phyloP scores from a whole-genome alignment of 2,113 vertebrate genomes.

The Rattus rattus region DNA sequence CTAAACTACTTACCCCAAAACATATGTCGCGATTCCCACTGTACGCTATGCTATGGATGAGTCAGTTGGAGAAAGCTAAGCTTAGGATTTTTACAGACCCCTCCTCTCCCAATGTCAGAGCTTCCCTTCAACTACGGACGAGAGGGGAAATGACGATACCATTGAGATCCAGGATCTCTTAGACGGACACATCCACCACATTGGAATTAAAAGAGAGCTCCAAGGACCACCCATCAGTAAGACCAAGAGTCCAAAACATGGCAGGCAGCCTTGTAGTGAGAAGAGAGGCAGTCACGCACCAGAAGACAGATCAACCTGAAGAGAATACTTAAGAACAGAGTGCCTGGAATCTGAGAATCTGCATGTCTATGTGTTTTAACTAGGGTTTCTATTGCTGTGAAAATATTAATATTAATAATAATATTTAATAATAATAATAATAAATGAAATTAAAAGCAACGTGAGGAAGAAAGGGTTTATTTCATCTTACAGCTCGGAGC shows the following conservation, averaged over 20 bases:
- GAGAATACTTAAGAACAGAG: not conserved
- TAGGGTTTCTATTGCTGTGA: not conserved
- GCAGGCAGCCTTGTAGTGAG: not conserved
- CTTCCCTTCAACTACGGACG: not conserved
- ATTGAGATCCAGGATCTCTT: not conserved
- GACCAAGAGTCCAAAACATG: not conserved
- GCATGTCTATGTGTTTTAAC: not conserved
- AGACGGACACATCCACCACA: not conserved
- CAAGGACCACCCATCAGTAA: not conserved
- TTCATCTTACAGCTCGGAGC: not conserved
- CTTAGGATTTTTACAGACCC: not conserved
- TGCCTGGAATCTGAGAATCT: not conserved
- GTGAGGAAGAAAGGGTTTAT: not conserved
- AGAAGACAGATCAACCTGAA: not conserved
- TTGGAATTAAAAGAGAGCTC: not conserved
- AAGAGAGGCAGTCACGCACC: not conserved
- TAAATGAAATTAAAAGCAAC: not conserved
- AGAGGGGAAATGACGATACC: not conserved
- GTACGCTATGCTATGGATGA: conserved; percentile 44
- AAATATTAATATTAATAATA: too few species aligned
- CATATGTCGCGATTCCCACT: conserved; percentile 57
- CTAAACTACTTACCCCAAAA: conserved; percentile 51
- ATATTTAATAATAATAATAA: too few species aligned
- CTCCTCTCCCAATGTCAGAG: not conserved
- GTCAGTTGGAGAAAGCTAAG: conserved; percentile 47